These are phyloP conservation scores for Mustela lutreola DNA, from an alignment of 2,113 vertebrate species.

Conservation along the genomic window DNA sequence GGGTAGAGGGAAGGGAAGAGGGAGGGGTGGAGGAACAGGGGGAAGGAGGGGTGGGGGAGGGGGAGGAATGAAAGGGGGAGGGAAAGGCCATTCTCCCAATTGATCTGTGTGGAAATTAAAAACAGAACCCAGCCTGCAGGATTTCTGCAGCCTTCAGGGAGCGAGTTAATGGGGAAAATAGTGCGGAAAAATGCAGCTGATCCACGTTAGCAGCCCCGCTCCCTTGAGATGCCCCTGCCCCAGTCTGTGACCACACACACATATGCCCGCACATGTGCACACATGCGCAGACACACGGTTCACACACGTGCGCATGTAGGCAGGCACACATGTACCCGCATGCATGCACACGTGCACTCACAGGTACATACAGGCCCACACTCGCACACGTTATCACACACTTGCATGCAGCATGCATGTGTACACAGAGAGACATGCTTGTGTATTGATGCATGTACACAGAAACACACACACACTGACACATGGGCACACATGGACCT, in stretches of 20 bases:
- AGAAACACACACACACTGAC: no score
- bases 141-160: conserved; percentile 42
- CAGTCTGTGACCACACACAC: conserved; percentile 5
- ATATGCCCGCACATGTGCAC: not conserved
- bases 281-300: no score
- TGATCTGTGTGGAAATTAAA: conserved; percentile 63
- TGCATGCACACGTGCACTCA: not conserved
- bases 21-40: not conserved
- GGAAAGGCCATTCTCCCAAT: not conserved
- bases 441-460: no score
- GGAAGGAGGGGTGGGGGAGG: not conserved
- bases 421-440: not conserved
- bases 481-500: not conserved
- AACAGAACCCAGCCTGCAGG: conserved; percentile 27
- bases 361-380: not conserved
- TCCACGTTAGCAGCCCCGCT: not conserved
- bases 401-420: not conserved
- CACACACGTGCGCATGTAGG: not conserved
- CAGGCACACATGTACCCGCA: fast-evolving
- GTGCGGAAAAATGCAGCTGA: conserved; percentile 60
- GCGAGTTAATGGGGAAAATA: conserved; percentile 52
- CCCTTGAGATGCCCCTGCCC: not conserved
- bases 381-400: not conserved
- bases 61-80: not conserved
- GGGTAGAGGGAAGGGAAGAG: not conserved